These are phyloP conservation scores for Clarias macrocephalus DNA, from an alignment of 2,113 vertebrate genomes.

Conservation along the genomic window DNA sequence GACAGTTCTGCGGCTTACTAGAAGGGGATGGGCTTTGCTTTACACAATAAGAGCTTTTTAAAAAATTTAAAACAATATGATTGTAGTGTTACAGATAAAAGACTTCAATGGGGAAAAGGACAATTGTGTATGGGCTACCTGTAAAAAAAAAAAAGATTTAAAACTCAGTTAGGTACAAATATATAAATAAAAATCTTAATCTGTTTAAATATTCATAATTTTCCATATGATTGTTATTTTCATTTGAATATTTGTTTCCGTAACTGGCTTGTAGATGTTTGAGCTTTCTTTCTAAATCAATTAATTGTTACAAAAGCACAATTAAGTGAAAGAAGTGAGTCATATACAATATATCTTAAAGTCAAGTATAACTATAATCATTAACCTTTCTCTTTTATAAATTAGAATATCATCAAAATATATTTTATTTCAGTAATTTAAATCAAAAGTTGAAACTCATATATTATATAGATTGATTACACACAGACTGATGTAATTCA, in stretches of 20 bases:
- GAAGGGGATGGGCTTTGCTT: conserved; percentile 32
- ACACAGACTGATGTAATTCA: too few species aligned
- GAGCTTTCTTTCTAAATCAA: neutral
- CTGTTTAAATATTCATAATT: neutral
- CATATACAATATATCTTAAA: neutral
- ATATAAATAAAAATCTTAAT: neutral
- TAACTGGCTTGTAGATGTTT: neutral
- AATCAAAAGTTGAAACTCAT: too few species aligned
- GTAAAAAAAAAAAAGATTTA: neutral
- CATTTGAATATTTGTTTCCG: neutral
- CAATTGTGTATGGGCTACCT: too few species aligned
- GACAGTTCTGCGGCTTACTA: conserved; percentile 37
- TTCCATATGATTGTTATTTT: neutral
- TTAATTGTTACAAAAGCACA: neutral
- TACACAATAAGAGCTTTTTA: conserved; percentile 38
- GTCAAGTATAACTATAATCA: neutral
- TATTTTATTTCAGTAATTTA: too few species aligned
- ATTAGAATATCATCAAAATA: too few species aligned
- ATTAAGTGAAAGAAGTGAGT: too few species aligned
- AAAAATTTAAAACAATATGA: neutral
- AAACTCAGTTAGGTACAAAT: neutral
- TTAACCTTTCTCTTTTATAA: neutral
- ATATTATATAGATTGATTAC: too few species aligned
- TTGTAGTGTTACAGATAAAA: neutral
- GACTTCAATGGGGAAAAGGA: neutral